A percentile compares a stretch with the other conserved stretches of the same genome.
Conservation (phyloP, 2,113 vertebrate genomes). For the Poicephalus gulielmi region DNA sequence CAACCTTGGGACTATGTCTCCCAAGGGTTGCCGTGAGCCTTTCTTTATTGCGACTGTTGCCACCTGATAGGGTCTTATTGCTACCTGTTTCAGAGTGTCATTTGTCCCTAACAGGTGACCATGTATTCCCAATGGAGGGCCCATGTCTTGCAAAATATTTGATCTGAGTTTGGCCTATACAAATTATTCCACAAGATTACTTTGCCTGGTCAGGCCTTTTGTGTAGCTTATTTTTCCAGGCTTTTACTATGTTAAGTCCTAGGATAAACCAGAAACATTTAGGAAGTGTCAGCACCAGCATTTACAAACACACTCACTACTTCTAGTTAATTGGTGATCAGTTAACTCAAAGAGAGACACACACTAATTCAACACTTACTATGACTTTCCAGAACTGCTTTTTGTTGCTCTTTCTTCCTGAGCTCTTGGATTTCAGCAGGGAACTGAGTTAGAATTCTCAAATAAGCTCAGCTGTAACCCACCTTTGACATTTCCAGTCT, state of each 20-base stretch:
- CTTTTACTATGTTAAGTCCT: neutral
- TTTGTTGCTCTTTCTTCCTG: neutral
- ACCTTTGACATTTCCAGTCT: neutral
- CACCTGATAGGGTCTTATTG: neutral
- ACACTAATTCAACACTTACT: neutral
- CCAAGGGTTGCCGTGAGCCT: neutral
- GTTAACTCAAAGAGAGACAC: constrained; percentile 7
- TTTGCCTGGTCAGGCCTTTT: neutral
- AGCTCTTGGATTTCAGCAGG: neutral
- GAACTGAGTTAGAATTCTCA: neutral
- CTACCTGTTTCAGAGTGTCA: neutral
- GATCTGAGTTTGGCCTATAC: neutral
- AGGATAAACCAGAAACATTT: neutral
- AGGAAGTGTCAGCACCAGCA: neutral
- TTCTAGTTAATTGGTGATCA: constrained; percentile 21
- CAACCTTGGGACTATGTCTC: neutral
- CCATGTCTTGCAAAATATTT: neutral
- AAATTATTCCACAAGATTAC: neutral
- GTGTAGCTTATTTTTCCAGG: neutral
- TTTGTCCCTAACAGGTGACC: neutral
- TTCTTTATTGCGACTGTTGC: neutral
- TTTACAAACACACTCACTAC: neutral
- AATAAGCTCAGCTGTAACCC: neutral
- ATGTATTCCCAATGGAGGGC: neutral
- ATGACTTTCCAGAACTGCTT: neutral